Evolutionary conservation across 2,797 vertebrate genomes (phyloP).

Genomic region (Pangasius krempfi): DNA sequence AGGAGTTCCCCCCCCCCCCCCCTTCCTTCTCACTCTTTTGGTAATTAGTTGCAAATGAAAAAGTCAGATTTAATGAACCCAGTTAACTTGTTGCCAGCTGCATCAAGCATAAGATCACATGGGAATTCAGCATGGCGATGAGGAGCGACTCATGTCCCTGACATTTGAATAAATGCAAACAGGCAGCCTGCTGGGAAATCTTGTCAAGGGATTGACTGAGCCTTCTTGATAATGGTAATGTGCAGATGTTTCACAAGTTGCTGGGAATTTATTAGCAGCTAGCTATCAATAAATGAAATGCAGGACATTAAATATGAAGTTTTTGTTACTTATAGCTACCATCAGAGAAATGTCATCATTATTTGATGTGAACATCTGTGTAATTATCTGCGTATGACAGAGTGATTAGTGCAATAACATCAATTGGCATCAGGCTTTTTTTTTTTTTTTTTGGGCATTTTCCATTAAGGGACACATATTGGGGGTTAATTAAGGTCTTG

Average conservation of each 20-base stretch:
- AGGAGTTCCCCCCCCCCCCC: neutral
- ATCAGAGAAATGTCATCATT: neutral
- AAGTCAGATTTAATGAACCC: slow-evolving; percentile 28
- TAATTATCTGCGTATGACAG: neutral
- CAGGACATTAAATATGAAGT: neutral
- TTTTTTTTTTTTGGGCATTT: neutral
- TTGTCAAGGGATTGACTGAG: slow-evolving; percentile 15
- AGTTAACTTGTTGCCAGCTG: slow-evolving; percentile 19
- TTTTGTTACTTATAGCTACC: neutral
- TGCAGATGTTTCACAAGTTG: slow-evolving; percentile 27
- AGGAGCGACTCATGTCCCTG: slow-evolving; percentile 2
- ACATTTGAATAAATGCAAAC: slow-evolving; percentile 27
- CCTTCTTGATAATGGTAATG: slow-evolving; percentile 12
- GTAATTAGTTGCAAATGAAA: slow-evolving; percentile 22
- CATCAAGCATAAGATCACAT: slow-evolving; percentile 6
- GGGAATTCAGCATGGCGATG: slow-evolving; percentile 7
- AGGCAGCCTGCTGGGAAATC: slow-evolving; percentile 29
- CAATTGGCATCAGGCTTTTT: neutral
- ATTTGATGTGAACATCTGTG: neutral
- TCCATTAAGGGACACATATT: neutral
- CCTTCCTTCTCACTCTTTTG: neutral
- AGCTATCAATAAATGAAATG: slow-evolving; percentile 3
- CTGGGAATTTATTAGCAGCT: neutral
- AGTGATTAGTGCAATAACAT: neutral
- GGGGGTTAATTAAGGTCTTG: neutral